Percentiles rank a stretch among this genome's conserved stretches.
Evolutionary conservation across 2,113 vertebrate genomes (phyloP).

Genomic region (Oxygymnocypris stewartii): DNA sequence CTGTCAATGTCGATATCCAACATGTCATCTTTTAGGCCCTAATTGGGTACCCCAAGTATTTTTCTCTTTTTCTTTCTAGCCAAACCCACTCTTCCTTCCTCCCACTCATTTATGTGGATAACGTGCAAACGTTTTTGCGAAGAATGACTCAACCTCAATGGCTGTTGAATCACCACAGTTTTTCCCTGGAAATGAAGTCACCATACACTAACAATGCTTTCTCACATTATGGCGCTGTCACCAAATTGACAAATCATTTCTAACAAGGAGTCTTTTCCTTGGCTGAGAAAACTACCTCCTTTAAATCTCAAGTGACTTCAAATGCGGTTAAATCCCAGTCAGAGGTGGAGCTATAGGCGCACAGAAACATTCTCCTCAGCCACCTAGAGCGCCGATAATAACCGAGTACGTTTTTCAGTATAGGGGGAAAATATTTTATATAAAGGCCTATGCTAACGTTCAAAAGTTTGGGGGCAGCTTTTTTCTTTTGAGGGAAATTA

Average conservation of each 20-base stretch:
- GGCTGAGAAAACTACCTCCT: background rate
- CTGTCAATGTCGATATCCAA: constrained; percentile 13
- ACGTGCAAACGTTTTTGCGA: background rate
- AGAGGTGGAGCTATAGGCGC: no score
- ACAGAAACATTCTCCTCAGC: no score
- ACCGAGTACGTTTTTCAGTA: background rate
- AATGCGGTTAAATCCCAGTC: background rate
- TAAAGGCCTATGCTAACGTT: background rate
- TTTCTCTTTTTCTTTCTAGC: constrained; percentile 20
- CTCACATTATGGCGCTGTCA: constrained; percentile 24
- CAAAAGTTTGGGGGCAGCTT: background rate
- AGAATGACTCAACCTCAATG: constrained; percentile 35
- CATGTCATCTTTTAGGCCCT: constrained; percentile 38
- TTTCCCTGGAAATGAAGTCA: background rate
- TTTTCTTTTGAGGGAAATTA: background rate
- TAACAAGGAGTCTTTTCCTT: constrained; percentile 20
- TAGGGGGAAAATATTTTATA: background rate
- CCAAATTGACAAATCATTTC: constrained; percentile 26
- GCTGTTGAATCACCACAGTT: constrained; percentile 27
- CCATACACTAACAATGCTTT: constrained; percentile 18
- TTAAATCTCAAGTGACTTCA: constrained; percentile 26
- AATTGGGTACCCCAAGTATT: constrained; percentile 44
- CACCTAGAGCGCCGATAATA: no score
- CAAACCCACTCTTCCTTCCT: background rate
- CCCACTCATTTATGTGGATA: constrained; percentile 22